Conservation (phyloP, 2,888 invertebrate species). For the Conchocele bisecta region DNA sequence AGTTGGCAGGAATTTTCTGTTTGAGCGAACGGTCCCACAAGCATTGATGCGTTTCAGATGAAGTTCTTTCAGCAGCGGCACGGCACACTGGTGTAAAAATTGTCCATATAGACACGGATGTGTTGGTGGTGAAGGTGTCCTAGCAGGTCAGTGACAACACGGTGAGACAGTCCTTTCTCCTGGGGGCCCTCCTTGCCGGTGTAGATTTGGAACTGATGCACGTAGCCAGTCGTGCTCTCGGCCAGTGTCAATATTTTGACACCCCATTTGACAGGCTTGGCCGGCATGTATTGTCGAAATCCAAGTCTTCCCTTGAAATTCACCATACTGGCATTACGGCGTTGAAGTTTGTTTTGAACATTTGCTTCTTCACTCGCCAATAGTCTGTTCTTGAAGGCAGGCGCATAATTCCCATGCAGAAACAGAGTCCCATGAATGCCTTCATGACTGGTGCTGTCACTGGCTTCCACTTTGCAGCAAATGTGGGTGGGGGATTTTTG, state of each 20-base stretch:
- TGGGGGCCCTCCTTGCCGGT: neutral
- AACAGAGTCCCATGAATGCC: no score
- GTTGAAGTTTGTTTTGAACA: no score
- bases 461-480: no score
- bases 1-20: slow-evolving; percentile 24
- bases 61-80: slow-evolving; percentile 21
- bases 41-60: neutral
- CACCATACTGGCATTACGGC: slow-evolving; percentile 47
- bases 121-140: neutral
- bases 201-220: slow-evolving; percentile 21
- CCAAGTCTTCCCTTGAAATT: slow-evolving; percentile 35
- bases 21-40: slow-evolving; percentile 38
- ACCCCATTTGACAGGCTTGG: slow-evolving; percentile 41
- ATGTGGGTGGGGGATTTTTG: no score
- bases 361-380: no score
- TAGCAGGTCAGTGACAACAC: slow-evolving; percentile 36
- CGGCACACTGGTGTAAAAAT: slow-evolving; percentile 25
- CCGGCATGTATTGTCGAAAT: slow-evolving; percentile 32
- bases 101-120: slow-evolving; percentile 24
- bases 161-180: slow-evolving; percentile 5
- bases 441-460: no score
- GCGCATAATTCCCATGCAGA: no score
- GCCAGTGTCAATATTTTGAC: slow-evolving; percentile 40
- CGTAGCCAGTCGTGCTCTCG: slow-evolving; percentile 26
- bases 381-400: no score